Conservation (phyloP, 2,888 invertebrate genomes). For the Spodoptera littoralis region DNA sequence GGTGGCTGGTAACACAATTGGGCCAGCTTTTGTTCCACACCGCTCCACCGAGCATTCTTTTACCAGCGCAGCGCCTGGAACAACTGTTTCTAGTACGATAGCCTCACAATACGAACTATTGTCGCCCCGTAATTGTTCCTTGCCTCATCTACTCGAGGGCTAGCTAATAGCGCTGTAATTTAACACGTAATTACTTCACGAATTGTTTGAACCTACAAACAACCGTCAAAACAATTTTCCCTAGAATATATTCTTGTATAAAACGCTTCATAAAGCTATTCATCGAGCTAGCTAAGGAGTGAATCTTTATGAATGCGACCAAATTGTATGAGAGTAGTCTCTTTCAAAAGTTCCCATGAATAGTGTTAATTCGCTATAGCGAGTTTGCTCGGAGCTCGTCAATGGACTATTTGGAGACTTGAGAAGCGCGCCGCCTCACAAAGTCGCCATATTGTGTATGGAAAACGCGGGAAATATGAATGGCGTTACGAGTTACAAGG, state of each 20-base stretch:
- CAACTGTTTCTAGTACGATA: constrained; percentile 79
- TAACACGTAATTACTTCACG: constrained; percentile 50
- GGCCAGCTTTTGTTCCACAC: constrained; percentile 73
- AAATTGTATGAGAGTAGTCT: constrained; percentile 89
- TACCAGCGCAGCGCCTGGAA: constrained; percentile 61
- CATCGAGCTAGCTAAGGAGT: constrained; percentile 84
- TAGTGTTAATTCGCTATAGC: constrained; percentile 89
- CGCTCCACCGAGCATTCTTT: constrained; percentile 69
- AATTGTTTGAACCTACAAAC: constrained; percentile 34
- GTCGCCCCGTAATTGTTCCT: constrained; percentile 77
- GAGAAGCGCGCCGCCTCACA: constrained; percentile 78
- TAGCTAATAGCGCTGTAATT: constrained; percentile 73
- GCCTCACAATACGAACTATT: constrained; percentile 76
- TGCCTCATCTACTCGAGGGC: constrained; percentile 74
- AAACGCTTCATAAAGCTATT: constrained; percentile 85
- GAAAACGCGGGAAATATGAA: constrained; percentile 86
- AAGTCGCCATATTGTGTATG: constrained; percentile 86
- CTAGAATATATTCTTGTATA: constrained; percentile 69
- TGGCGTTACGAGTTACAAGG: constrained; percentile 68
- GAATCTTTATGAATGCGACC: constrained; percentile 89
- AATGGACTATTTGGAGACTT: constrained; percentile 87
- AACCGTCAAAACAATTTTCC: constrained; percentile 67
- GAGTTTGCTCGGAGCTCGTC: constrained; percentile 87
- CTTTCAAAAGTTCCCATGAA: constrained; percentile 88
- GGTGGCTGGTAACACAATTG: constrained; percentile 75